phyloP scores from a whole-genome alignment of 2,797 vertebrate species.

The Selene dorsalis region DNA sequence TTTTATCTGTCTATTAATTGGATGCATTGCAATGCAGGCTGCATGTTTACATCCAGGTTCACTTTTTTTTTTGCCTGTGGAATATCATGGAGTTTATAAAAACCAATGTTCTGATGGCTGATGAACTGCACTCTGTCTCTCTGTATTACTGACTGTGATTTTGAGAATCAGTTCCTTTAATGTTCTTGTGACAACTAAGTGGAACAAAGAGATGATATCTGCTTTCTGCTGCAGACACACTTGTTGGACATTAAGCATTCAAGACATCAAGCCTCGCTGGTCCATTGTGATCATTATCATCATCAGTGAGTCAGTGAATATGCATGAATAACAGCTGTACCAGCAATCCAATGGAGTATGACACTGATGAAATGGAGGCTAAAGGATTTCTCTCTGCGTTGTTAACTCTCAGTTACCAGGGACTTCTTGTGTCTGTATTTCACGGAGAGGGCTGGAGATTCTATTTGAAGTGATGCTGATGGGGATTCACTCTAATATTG shows the following conservation, averaged over 20 bases:
- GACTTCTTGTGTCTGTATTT: too few relatives aligned
- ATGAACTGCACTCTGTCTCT: background rate
- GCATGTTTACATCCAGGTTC: background rate
- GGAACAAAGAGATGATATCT: constrained; percentile 10
- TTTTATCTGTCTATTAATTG: too few relatives aligned
- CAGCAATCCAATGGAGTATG: background rate
- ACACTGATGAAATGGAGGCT: background rate
- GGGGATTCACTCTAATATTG: background rate
- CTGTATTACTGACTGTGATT: constrained; percentile 1
- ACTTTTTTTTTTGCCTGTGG: background rate
- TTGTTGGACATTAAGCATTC: constrained; percentile 17
- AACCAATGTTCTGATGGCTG: background rate
- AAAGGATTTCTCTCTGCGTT: background rate
- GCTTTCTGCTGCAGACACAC: constrained; percentile 4
- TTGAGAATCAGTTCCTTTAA: constrained; percentile 13
- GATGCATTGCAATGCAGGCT: background rate
- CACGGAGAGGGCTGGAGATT: background rate
- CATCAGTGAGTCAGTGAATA: constrained; percentile 13
- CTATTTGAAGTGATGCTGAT: background rate
- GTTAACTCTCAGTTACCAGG: too few relatives aligned
- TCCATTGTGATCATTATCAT: constrained; percentile 20
- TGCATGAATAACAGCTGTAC: constrained; percentile 4
- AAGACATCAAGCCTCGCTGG: constrained; percentile 17
- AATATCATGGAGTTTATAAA: background rate
- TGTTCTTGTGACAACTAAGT: constrained; percentile 21